Evolutionary conservation across 2,797 vertebrate species (phyloP).

Genomic region (Moxostoma hubbsi): DNA sequence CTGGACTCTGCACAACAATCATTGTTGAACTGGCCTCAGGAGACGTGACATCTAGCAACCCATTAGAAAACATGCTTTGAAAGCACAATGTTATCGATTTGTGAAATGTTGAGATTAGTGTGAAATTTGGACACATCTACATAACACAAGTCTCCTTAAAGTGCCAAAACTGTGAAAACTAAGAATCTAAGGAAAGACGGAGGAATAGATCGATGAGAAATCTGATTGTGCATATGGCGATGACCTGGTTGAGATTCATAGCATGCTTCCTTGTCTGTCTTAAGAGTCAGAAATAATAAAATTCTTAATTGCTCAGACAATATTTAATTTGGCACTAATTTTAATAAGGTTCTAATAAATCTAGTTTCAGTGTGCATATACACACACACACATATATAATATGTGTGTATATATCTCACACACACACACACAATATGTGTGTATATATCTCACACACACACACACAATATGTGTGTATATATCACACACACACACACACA

Average conservation of each 20-base stretch:
- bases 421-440: no score
- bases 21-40: slow-evolving; percentile 2
- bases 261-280: slow-evolving; percentile 23
- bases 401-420: no score
- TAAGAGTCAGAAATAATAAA: slow-evolving; percentile 26
- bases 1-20: slow-evolving; percentile 16
- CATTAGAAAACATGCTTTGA: slow-evolving; percentile 30
- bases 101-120: not conserved
- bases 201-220: not conserved
- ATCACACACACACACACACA: no score
- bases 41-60: slow-evolving; percentile 18
- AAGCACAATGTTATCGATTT: not conserved
- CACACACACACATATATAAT: no score
- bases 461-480: no score
- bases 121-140: not conserved
- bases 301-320: slow-evolving; percentile 45
- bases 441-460: no score
- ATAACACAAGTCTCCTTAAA: not conserved
- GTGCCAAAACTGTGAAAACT: slow-evolving; percentile 6
- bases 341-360: slow-evolving; percentile 44
- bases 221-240: not conserved
- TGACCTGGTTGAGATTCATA: slow-evolving; percentile 47
- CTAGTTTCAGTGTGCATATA: not conserved
- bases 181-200: not conserved
- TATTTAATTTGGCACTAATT: slow-evolving; percentile 48